A percentile compares a stretch with the other conserved stretches of the same genome.
Evolutionary conservation across 1,140 invertebrate species (phyloP).

Genomic region (Bombus waltoni): DNA sequence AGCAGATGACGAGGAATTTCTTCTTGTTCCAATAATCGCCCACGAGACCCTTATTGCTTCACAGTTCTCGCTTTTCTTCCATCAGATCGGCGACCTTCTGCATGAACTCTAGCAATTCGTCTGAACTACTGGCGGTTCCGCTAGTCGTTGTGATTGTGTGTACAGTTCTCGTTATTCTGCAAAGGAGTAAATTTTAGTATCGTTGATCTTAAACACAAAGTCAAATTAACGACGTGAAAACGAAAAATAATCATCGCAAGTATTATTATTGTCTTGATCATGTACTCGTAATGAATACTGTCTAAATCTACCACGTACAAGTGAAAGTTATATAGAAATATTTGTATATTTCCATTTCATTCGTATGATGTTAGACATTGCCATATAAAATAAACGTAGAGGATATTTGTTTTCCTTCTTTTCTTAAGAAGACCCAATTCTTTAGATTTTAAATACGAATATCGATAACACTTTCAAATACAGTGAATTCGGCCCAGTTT

Average conservation of each 20-base stretch:
- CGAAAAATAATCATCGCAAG: neutral
- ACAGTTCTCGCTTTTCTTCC: conserved; percentile 81
- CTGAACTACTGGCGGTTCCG: conserved; percentile 67
- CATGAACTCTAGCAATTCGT: conserved; percentile 83
- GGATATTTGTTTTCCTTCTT: no score
- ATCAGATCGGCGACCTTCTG: conserved; percentile 83
- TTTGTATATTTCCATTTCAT: no score
- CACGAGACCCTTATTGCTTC: conserved; percentile 3
- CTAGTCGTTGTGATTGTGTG: conserved; percentile 79
- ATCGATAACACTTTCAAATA: no score
- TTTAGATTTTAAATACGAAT: no score
- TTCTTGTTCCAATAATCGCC: neutral
- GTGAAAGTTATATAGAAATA: no score
- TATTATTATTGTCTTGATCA: neutral
- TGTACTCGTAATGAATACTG: no score
- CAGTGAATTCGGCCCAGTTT: no score
- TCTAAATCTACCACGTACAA: no score
- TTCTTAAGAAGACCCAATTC: no score
- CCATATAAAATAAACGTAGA: no score
- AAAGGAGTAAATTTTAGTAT: conserved; percentile 12
- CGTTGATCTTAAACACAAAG: no score
- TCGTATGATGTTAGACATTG: no score
- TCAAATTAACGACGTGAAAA: neutral
- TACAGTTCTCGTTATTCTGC: conserved; percentile 82
- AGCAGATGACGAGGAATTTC: conserved; percentile 7